phyloP scores from a whole-genome alignment of 2,113 vertebrate species.

The Saimiri boliviensis region DNA sequence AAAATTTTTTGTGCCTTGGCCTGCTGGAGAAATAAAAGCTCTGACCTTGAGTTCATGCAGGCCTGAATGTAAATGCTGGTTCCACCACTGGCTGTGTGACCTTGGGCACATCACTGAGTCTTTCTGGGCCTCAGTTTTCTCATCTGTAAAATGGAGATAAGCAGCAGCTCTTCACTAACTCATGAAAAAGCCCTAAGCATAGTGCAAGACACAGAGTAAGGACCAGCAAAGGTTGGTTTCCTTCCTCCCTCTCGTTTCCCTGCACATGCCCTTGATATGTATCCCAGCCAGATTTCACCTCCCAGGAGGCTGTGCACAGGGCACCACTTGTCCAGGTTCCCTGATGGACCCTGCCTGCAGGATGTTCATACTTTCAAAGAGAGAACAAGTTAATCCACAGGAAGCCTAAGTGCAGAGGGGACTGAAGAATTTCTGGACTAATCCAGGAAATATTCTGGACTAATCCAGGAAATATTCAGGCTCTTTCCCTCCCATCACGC shows the following conservation, averaged over 20 bases:
- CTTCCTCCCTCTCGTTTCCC: neutral
- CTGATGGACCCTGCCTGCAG: neutral
- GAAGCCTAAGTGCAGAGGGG: neutral
- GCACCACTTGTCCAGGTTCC: neutral
- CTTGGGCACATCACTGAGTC: neutral
- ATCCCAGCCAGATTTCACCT: neutral
- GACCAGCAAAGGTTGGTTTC: neutral
- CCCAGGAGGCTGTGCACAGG: neutral
- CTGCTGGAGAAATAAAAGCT: neutral
- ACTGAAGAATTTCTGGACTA: neutral
- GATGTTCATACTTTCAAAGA: neutral
- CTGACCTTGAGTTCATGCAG: neutral
- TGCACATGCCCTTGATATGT: neutral
- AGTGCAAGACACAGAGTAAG: fast-evolving
- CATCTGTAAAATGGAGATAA: neutral
- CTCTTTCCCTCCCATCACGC: neutral
- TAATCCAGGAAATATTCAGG: too few relatives aligned
- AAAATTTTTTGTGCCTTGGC: neutral
- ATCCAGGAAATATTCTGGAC: neutral
- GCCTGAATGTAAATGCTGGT: neutral
- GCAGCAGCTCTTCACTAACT: neutral
- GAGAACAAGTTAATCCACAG: neutral
- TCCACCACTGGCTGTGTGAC: neutral
- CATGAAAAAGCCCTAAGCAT: fast-evolving
- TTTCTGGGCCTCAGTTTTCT: neutral